Evolutionary conservation across 1,140 invertebrate genomes (phyloP), one percentile per base, ranked within the genome.

Genomic region (Brachionus sp.): DNA sequence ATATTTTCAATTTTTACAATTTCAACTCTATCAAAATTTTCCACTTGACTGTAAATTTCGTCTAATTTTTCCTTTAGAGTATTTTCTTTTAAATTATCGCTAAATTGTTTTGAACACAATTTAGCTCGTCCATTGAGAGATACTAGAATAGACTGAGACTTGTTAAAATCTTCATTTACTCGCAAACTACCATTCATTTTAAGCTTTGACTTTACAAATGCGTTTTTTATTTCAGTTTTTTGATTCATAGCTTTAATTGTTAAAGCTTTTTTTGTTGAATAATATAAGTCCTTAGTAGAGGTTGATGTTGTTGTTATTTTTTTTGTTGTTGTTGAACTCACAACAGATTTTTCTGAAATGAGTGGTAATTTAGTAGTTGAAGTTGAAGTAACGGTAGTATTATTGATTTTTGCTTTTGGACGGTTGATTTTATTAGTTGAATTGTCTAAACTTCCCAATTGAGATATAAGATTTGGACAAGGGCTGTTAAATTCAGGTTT

Each of bases 11-110:
- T 80, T 80, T 57, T 37, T 62, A 62, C 29, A 13, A 80, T 62
- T 57, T 29, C 77, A 53, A 80, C 77, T 80, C 50, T n/a, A 25
- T 80, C 77, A 66, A 80, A 80, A 33, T 75, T 75, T 50, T 44
- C 70, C 12, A 75, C 12, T n/a, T 75, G 16, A 5, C 44, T 75
- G 29, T 75, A 75, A 29, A 75, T 46, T 19, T 75, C 25, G 2
- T 75, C 23, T 75, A 75, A 16, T 75, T 75, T 75, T 5, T 0
- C 23, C 44, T 75, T 44, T 46, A 75, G 23, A 46, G 46, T 29
- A 3, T 50, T 9, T 25, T 75, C 70, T 39, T 46, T 13, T 75
- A 75, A 75, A 25, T 35, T 37, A 37, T 39, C 37, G 16, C 35
- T 70, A 0, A 70, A 16, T 70, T 39, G n/a, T 16, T 70, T 39